Percentiles rank a stretch among this genome's conserved stretches.
Conservation (phyloP, 2,888 invertebrate species). For the Tiphia femorata region DNA sequence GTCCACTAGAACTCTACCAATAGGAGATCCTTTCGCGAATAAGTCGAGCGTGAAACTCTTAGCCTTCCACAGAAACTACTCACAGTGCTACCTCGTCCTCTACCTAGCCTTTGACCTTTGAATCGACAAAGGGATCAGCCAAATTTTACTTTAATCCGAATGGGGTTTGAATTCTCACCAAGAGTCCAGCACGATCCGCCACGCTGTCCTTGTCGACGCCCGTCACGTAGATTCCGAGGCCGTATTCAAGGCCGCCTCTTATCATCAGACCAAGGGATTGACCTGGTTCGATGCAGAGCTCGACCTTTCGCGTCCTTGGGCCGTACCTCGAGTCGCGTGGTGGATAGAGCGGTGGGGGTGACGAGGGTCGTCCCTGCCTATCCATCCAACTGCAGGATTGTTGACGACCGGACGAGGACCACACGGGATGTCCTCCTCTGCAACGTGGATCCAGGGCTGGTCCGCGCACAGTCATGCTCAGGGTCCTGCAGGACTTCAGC, state of each 20-base stretch:
- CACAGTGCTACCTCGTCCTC: too few species aligned
- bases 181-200: conserved; percentile 89
- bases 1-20: too few species aligned
- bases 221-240: conserved; percentile 94
- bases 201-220: conserved; percentile 95
- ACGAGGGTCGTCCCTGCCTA: conserved; percentile 87
- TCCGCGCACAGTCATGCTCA: conserved; percentile 90
- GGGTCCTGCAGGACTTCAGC: conserved; percentile 88
- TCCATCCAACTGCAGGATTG: conserved; percentile 97
- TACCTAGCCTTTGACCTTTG: neutral
- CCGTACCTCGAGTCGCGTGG: conserved; percentile 66
- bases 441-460: conserved; percentile 78
- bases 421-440: conserved; percentile 68
- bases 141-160: neutral
- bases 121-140: neutral
- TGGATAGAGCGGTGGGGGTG: conserved; percentile 82
- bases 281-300: conserved; percentile 89
- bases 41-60: too few species aligned
- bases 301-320: conserved; percentile 75
- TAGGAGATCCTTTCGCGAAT: too few species aligned
- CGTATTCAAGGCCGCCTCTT: conserved; percentile 94
- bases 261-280: conserved; percentile 95
- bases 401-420: conserved; percentile 68
- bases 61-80: too few species aligned
- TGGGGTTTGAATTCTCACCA: conserved; percentile 72